These are phyloP conservation scores for Epizoanthus illoricatus DNA, from an alignment of 92 coral and sea anemone species.

Conservation along the genomic window DNA sequence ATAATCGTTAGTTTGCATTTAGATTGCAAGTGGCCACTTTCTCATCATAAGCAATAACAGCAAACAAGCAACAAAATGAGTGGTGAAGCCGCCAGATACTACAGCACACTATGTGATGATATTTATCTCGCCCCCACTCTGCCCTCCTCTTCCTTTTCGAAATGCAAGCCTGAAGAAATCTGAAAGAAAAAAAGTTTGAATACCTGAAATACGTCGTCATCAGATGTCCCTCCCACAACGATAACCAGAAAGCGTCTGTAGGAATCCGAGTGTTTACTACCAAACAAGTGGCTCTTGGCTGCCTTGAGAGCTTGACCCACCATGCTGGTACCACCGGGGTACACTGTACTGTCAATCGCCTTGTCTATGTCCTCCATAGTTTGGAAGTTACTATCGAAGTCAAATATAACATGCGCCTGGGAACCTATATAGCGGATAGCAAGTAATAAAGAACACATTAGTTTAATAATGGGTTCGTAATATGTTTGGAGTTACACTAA, in stretches of 20 bases:
- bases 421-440: slow-evolving; percentile 9
- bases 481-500: too few relatives aligned
- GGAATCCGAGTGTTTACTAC: slow-evolving; percentile 76
- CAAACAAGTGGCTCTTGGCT: slow-evolving; percentile 59
- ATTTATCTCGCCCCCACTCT: too few relatives aligned
- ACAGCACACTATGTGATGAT: neutral
- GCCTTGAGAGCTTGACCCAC: slow-evolving; percentile 68
- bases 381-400: slow-evolving; percentile 62
- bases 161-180: too few relatives aligned
- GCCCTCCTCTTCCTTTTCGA: too few relatives aligned
- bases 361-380: slow-evolving; percentile 65
- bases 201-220: slow-evolving; percentile 74
- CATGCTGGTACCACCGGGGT: slow-evolving; percentile 64
- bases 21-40: neutral
- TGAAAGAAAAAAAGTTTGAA: too few relatives aligned
- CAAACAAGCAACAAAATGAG: too few relatives aligned
- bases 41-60: too few relatives aligned
- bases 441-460: neutral
- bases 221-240: slow-evolving; percentile 76
- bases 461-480: too few relatives aligned
- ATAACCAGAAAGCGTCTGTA: slow-evolving; percentile 71
- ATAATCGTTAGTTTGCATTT: neutral
- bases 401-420: slow-evolving; percentile 63
- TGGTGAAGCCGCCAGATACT: neutral
- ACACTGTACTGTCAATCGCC: slow-evolving; percentile 62